phyloP scores from a whole-genome alignment of 2,113 vertebrate species.

The Aramus guarauna region DNA sequence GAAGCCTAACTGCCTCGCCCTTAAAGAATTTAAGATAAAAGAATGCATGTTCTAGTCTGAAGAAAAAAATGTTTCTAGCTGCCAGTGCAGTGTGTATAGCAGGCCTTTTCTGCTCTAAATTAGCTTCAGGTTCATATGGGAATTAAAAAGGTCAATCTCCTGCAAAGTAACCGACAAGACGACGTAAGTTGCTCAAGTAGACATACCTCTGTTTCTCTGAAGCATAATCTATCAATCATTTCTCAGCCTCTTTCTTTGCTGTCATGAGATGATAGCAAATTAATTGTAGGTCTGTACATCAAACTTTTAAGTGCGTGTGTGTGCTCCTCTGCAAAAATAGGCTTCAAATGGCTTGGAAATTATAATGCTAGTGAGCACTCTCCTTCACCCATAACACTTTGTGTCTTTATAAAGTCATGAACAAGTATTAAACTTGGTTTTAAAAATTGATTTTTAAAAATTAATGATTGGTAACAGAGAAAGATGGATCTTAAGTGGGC shows the following conservation, averaged over 20 bases:
- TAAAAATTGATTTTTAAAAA: not conserved
- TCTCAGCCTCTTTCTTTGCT: not conserved
- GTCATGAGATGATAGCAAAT: slow-evolving; percentile 13
- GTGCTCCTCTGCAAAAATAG: not conserved
- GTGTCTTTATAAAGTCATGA: not conserved
- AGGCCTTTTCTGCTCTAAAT: not conserved
- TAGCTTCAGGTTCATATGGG: not conserved
- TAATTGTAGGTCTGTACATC: slow-evolving; percentile 22
- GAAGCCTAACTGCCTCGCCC: not conserved
- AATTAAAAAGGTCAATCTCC: slow-evolving; percentile 32
- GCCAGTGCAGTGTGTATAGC: not conserved
- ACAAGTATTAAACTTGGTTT: not conserved
- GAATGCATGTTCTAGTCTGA: not conserved
- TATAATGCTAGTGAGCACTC: not conserved
- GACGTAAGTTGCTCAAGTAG: not conserved
- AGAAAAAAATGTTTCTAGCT: not conserved
- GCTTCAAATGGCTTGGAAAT: not conserved
- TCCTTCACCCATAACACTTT: not conserved
- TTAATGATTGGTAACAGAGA: not conserved
- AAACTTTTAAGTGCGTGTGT: not conserved
- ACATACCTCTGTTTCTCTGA: not conserved
- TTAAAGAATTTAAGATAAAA: slow-evolving; percentile 6
- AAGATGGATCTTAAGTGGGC: not conserved
- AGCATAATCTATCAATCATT: not conserved
- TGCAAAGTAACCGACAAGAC: not conserved